Base-by-base conservation (phyloP, 2,888 invertebrate species). In the Eilema caniola region DNA sequence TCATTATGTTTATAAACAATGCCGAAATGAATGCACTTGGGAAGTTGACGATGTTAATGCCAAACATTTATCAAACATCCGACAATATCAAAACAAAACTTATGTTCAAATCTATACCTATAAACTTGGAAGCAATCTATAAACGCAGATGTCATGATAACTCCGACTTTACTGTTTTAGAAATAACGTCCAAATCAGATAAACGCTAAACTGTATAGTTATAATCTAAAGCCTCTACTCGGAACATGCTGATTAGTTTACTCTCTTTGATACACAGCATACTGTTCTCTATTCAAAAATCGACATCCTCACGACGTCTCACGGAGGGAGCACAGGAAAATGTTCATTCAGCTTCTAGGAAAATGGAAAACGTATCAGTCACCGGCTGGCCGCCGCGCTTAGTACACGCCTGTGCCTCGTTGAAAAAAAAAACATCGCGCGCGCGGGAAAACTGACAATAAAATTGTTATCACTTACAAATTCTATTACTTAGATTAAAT, bases 341-440 rank as follows among this genome's bases (percentile, higher is more conserved):
- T 78, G 69, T 85, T 83, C 86, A 89, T 89, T 90, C 90, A 88
- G 85, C 84, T 79, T 84, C 79, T 83, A 87, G 89, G 90, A 89
- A 92, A 92, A 90, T 87, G 81, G 84, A 82, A 72, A 71, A 65
- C 89, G 23, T 24, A 67, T 82, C 89, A 94, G 94, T 95, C 88
- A 87, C 81, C 86, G 86, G 89, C 90, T 76, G 83, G 80, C 87
- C 79, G 89, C 88, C 93, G 93, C 90, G 90, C 90, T 83, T 75
- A 72, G 56, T 82, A 81, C 88, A 89, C 90, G 92, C 77, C 81
- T 64, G 74, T 74, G 74, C 75, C 84, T 72, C 77, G 75, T 68
- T 64, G 65, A 66, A 73, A 77, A 78, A 84, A 74, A 81, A 83
- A 81, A 83, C 81, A 71, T 76, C 84, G 82, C 84, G 82, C 87